Conservation (phyloP, 2,113 vertebrate genomes). For the Stigmatopora argus region DNA sequence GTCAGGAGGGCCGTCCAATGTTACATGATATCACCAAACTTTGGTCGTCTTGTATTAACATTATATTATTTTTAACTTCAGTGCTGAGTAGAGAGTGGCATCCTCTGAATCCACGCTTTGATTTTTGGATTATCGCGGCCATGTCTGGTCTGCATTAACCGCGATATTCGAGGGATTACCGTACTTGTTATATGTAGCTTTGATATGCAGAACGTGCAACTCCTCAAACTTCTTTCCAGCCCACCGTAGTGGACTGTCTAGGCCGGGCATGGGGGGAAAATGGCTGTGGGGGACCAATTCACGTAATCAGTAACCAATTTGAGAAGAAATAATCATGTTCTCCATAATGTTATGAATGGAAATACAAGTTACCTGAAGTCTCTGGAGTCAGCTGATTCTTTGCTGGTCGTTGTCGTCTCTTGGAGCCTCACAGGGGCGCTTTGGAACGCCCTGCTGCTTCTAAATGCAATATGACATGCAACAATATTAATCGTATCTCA, state of each 20-base stretch:
- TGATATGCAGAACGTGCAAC: conserved; percentile 83
- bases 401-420: conserved; percentile 18
- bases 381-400: conserved; percentile 8
- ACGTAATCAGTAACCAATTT: background rate
- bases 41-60: too few relatives aligned
- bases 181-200: conserved; percentile 97
- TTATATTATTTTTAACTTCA: too few relatives aligned
- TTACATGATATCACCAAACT: background rate
- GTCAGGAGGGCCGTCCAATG: background rate
- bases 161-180: conserved; percentile 21
- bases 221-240: conserved; percentile 83
- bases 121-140: too few relatives aligned
- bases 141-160: too few relatives aligned
- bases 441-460: conserved; percentile 38
- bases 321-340: background rate
- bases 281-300: conserved; percentile 58
- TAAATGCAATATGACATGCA: conserved; percentile 2
- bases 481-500: background rate
- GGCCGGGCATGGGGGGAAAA: conserved; percentile 73
- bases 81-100: too few relatives aligned
- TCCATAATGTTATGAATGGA: background rate
- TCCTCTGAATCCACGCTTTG: too few relatives aligned
- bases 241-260: conserved; percentile 79
- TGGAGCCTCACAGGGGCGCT: conserved; percentile 38
- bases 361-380: conserved; percentile 53